These are phyloP conservation scores for Pollimyrus isidori DNA, from an alignment of 2,113 vertebrate genomes.

Conservation along the genomic window DNA sequence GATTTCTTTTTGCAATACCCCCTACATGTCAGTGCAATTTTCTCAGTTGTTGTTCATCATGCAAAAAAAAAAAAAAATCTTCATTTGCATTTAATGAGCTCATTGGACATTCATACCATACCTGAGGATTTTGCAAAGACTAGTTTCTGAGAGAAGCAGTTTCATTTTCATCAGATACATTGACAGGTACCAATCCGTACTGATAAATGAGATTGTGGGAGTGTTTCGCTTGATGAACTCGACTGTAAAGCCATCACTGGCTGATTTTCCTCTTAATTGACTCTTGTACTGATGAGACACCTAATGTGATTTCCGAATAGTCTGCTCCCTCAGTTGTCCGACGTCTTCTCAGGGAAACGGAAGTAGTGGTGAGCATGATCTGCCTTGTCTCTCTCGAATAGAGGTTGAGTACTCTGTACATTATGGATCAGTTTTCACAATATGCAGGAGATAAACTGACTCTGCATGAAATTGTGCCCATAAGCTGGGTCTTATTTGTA, in stretches of 20 bases:
- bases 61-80: conserved; percentile 41
- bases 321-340: not conserved
- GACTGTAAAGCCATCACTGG: not conserved
- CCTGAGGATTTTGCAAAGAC: conserved; percentile 46
- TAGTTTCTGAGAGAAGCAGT: not conserved
- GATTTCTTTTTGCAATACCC: conserved; percentile 44
- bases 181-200: not conserved
- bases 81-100: conserved; percentile 56
- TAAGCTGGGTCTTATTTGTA: not conserved
- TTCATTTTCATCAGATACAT: not conserved
- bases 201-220: not conserved
- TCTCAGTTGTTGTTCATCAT: conserved; percentile 58
- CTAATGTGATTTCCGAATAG: not conserved
- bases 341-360: not conserved
- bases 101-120: conserved; percentile 43
- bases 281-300: not conserved
- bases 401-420: not conserved
- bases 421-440: not conserved
- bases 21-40: conserved; percentile 57
- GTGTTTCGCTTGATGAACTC: not conserved
- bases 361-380: not conserved
- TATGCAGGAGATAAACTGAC: not conserved
- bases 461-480: not conserved
- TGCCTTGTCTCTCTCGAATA: not conserved
- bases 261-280: not conserved